Conservation (phyloP, 2,888 invertebrate genomes). For the Pollenia labialis region DNA sequence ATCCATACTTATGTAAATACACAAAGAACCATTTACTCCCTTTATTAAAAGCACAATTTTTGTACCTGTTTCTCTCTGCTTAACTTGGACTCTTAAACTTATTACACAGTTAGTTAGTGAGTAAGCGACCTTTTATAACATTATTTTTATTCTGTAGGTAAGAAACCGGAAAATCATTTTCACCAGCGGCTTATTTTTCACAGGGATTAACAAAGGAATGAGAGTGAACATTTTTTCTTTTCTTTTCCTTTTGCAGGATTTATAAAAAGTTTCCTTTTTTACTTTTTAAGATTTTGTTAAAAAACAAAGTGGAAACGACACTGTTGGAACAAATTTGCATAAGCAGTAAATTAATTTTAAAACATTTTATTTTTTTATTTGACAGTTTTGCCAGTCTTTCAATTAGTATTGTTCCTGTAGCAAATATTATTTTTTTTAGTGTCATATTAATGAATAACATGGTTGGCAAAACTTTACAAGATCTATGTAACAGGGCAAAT, state of each 20-base stretch:
- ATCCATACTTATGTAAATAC: too few relatives aligned
- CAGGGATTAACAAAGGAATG: neutral
- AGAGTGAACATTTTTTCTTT: conserved; percentile 8
- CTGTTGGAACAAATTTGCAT: conserved; percentile 55
- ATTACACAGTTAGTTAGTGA: neutral
- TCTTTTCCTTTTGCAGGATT: neutral
- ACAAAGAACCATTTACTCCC: too few relatives aligned
- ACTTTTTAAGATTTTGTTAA: conserved; percentile 1
- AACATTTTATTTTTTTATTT: conserved; percentile 3
- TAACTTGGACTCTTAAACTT: too few relatives aligned
- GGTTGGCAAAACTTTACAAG: conserved; percentile 4
- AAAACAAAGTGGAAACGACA: conserved; percentile 11
- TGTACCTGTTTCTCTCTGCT: too few relatives aligned
- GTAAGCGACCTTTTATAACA: conserved; percentile 6
- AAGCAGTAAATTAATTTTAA: conserved; percentile 42
- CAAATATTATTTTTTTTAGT: conserved; percentile 6
- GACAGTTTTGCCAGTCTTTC: neutral
- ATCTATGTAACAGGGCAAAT: neutral
- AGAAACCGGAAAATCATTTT: conserved; percentile 53
- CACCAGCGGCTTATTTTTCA: conserved; percentile 3
- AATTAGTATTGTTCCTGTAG: neutral
- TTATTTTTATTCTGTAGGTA: conserved; percentile 49
- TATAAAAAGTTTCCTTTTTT: neutral
- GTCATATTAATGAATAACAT: conserved; percentile 6
- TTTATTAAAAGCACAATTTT: too few relatives aligned